phyloP scores from a whole-genome alignment of 2,888 invertebrate species.

The Geophilus truncorum region DNA sequence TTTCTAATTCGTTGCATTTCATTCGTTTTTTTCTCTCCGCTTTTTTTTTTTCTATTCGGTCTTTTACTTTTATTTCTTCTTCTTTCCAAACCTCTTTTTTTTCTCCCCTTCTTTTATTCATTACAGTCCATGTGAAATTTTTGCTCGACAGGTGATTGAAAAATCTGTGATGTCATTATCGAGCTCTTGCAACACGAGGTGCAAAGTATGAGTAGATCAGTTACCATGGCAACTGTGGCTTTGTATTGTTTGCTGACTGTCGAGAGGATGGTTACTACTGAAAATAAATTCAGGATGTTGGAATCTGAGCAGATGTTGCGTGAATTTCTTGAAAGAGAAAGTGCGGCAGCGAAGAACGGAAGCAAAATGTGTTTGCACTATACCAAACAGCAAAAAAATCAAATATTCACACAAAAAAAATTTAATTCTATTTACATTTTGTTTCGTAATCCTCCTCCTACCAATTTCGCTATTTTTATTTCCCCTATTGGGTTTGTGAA shows the following conservation, averaged over 20 bases:
- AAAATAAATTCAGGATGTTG: background rate
- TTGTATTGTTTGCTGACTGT: constrained; percentile 20
- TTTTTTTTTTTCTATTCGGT: background rate
- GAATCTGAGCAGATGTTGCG: constrained; percentile 15
- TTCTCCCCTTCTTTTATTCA: background rate
- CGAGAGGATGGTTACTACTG: constrained; percentile 13
- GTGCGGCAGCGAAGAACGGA: no score
- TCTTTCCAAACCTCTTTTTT: no score
- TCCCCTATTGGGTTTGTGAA: no score
- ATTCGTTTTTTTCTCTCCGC: background rate
- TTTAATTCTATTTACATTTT: background rate
- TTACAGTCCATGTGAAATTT: background rate
- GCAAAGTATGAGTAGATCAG: constrained; percentile 7
- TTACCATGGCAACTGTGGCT: constrained; percentile 18
- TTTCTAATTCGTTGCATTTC: constrained; percentile 7
- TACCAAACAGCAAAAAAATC: background rate
- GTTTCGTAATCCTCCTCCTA: background rate
- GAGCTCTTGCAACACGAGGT: constrained; percentile 11
- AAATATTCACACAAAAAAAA: background rate
- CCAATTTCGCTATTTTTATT: no score
- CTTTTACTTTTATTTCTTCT: background rate
- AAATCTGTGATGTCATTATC: constrained; percentile 23
- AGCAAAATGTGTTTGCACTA: background rate
- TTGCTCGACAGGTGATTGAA: constrained; percentile 11
- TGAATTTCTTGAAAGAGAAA: background rate